These are phyloP conservation scores for Athalia circularis DNA, from an alignment of 2,888 invertebrate genomes.

Conservation along the genomic window DNA sequence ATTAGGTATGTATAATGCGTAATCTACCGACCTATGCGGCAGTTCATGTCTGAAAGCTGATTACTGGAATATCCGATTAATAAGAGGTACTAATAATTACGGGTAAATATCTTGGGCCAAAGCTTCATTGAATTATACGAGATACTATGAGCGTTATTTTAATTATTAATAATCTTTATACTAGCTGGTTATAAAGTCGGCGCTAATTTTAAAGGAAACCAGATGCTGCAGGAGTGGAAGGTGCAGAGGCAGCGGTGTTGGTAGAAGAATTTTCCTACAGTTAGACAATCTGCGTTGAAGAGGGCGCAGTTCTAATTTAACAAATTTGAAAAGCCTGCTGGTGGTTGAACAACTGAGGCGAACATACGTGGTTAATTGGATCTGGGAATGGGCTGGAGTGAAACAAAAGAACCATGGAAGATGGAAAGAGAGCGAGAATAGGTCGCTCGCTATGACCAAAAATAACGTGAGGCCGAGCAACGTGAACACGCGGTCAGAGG, in stretches of 20 bases:
- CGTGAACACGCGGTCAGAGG: constrained; percentile 36
- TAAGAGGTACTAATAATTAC: no score
- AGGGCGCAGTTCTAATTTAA: constrained; percentile 31
- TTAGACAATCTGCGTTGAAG: neutral
- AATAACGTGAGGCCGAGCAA: constrained; percentile 12
- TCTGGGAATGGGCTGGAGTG: constrained; percentile 15
- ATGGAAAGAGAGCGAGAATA: neutral
- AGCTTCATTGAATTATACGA: no score
- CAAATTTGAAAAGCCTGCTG: constrained; percentile 32
- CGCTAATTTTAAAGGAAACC: no score
- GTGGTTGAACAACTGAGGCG: constrained; percentile 24
- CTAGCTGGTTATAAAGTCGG: no score
- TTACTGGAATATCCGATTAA: no score
- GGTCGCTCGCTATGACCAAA: constrained; percentile 10
- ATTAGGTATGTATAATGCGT: no score
- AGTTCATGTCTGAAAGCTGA: no score
- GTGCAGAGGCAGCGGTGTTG: neutral
- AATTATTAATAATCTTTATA: no score
- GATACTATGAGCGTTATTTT: no score
- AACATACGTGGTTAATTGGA: constrained; percentile 27
- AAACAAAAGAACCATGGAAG: constrained; percentile 11
- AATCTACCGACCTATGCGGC: no score
- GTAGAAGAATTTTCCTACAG: neutral
- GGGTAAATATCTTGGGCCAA: no score
- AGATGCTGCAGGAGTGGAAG: no score